Percentiles rank a stretch among this genome's conserved stretches.
Evolutionary conservation across 2,113 vertebrate genomes (phyloP).

Genomic region (Alexandromys fortis): DNA sequence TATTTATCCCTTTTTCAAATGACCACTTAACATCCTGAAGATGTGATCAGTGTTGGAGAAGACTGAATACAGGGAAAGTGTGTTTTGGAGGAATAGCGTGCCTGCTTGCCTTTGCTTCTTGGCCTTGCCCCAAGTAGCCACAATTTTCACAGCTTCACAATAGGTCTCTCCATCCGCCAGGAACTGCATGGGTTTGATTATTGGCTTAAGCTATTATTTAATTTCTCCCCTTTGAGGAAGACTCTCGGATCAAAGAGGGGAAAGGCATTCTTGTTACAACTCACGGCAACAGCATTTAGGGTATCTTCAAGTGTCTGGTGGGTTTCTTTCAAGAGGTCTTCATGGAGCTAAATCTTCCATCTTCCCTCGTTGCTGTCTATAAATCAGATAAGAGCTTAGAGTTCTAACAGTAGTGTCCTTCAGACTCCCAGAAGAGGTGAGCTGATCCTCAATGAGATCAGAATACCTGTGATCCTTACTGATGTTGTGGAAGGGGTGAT

Average conservation of each 20-base stretch:
- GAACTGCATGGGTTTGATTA: slow-evolving; percentile 95
- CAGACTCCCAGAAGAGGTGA: neutral
- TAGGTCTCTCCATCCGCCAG: slow-evolving; percentile 93
- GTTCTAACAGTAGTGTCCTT: neutral
- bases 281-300: neutral
- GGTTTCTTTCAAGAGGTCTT: neutral
- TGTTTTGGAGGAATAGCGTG: neutral
- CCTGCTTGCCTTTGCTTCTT: slow-evolving; percentile 89
- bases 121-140: slow-evolving; percentile 94
- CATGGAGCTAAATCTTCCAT: neutral
- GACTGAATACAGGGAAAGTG: neutral
- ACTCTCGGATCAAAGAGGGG: neutral
- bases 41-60: slow-evolving; percentile 55
- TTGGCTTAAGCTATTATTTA: slow-evolving; percentile 90
- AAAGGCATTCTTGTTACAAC: neutral
- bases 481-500: neutral
- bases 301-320: neutral
- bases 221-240: slow-evolving; percentile 68
- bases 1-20: slow-evolving; percentile 56
- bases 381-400: neutral
- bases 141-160: slow-evolving; percentile 88
- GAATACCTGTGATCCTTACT: neutral
- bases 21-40: slow-evolving; percentile 49
- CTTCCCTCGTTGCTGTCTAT: neutral
- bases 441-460: neutral